A percentile compares a stretch with the other conserved stretches of the same genome.
phyloP scores from a whole-genome alignment of 37 sponge, comb jelly and placozoan genomes.

The Eunapius fragilis region DNA sequence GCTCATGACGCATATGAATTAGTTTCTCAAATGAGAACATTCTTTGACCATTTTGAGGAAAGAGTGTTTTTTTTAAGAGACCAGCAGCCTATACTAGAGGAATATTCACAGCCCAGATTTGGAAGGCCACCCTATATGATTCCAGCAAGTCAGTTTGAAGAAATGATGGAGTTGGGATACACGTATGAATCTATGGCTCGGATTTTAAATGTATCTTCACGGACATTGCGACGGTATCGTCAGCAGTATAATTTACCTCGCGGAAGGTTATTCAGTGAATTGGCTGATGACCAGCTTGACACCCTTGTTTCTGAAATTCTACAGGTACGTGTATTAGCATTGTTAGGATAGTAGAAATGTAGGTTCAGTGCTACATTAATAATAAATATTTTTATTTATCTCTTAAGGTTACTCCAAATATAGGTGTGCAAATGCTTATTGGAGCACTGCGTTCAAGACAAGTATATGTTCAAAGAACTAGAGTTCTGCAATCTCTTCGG shows the following conservation, averaged over 20 bases:
- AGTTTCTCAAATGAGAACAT: not conserved
- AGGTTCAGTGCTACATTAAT: not conserved
- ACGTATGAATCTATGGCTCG: conserved; percentile 5
- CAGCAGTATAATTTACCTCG: not conserved
- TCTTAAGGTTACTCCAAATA: not conserved
- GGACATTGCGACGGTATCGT: conserved; percentile 4
- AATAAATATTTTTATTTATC: not conserved
- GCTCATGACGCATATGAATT: not conserved
- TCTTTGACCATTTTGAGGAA: not conserved
- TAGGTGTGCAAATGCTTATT: not conserved
- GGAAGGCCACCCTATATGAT: conserved; percentile 21
- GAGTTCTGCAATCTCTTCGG: not conserved
- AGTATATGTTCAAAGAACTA: not conserved
- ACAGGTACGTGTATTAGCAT: not conserved
- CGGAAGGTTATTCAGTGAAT: conserved; percentile 6
- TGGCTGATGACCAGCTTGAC: conserved; percentile 19
- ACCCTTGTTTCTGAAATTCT: not conserved
- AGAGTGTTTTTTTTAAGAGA: not conserved
- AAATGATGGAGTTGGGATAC: conserved; percentile 8
- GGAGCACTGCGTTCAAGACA: conserved; percentile 9
- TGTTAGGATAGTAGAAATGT: not conserved
- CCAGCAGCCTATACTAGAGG: not conserved
- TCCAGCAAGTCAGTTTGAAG: not conserved
- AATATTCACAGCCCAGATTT: not conserved
- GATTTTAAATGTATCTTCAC: not conserved